These are phyloP conservation scores for Hydrolagus affinis DNA, from an alignment of 2,113 vertebrate genomes.

Conservation along the genomic window DNA sequence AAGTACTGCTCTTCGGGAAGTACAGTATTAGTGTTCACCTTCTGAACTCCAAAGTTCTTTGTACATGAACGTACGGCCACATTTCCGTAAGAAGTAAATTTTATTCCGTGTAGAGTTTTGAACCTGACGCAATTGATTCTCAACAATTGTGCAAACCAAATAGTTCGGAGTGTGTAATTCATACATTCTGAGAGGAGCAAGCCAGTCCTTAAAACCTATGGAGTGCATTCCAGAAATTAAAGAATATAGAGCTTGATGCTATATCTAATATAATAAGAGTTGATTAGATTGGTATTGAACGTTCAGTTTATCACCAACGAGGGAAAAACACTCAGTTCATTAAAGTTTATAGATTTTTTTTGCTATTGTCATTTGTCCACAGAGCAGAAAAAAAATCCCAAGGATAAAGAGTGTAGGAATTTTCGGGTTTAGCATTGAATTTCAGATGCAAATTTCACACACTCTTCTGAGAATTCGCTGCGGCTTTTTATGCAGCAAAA, in stretches of 20 bases:
- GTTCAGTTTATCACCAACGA: conserved; percentile 7
- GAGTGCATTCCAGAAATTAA: conserved; percentile 10
- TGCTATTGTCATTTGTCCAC: conserved; percentile 13
- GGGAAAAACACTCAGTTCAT: neutral
- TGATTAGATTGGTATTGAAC: conserved; percentile 12
- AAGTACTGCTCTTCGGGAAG: neutral
- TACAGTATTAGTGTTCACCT: neutral
- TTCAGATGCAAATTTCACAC: neutral
- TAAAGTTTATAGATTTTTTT: conserved; percentile 23
- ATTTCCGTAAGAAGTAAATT: neutral
- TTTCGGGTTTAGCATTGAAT: neutral
- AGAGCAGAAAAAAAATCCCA: neutral
- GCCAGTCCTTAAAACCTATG: neutral
- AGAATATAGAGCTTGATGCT: conserved; percentile 10
- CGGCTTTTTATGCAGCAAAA: neutral
- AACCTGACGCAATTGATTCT: neutral
- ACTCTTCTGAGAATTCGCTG: neutral
- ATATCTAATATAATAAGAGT: no score
- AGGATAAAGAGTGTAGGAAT: neutral
- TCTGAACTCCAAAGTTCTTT: neutral
- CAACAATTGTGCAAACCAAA: neutral
- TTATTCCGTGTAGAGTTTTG: neutral
- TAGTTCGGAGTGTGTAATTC: neutral
- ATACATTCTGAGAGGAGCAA: neutral
- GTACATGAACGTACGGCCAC: neutral